Evolutionary conservation across 2,797 vertebrate genomes (phyloP).

Genomic region (Sebastes baramenuke): DNA sequence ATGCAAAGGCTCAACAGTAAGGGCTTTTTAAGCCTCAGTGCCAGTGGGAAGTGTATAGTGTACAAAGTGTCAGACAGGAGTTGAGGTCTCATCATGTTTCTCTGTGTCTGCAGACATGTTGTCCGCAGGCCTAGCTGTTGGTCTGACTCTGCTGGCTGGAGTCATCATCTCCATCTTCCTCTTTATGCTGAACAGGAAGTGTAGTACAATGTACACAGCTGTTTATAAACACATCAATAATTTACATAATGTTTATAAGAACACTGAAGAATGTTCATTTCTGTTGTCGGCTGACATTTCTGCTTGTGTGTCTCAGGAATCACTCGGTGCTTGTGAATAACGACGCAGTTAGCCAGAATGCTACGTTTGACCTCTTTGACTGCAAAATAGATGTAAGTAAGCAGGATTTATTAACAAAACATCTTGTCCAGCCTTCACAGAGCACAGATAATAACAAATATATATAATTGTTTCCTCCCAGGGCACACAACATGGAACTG

Average conservation of each 20-base stretch:
- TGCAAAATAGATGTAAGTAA: constrained; percentile 57
- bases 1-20: neutral
- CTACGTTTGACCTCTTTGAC: constrained; percentile 34
- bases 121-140: constrained; percentile 62
- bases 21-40: neutral
- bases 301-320: constrained; percentile 40
- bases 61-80: neutral
- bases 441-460: neutral
- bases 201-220: constrained; percentile 50
- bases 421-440: neutral
- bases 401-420: neutral
- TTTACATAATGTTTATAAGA: neutral
- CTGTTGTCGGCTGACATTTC: neutral
- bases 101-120: constrained; percentile 57
- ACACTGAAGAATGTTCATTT: neutral
- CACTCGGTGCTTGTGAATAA: neutral
- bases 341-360: constrained; percentile 3
- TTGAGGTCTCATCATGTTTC: neutral
- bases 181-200: constrained; percentile 48
- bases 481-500: constrained; percentile 25
- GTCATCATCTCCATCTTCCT: constrained; percentile 44
- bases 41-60: neutral
- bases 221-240: neutral
- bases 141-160: constrained; percentile 66
- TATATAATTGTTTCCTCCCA: constrained; percentile 22